These are phyloP conservation scores for Taeniopygia guttata DNA, from an alignment of 2,797 vertebrate genomes.

Conservation along the genomic window DNA sequence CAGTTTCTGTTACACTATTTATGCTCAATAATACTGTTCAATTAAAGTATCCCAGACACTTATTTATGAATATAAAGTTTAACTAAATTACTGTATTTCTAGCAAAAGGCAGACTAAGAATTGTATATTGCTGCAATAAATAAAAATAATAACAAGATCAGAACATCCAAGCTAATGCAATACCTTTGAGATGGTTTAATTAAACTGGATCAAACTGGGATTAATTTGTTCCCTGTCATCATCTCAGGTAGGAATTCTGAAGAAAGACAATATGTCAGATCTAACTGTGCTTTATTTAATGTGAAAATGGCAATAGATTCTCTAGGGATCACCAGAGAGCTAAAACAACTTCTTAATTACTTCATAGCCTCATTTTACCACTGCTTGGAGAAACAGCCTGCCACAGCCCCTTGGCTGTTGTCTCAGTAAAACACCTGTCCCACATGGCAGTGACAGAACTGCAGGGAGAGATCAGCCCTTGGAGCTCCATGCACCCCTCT, in stretches of 20 bases:
- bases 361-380: not conserved
- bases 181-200: not conserved
- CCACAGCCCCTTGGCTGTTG: not conserved
- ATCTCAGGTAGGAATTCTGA: not conserved
- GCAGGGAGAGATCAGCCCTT: not conserved
- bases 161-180: not conserved
- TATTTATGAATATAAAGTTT: not conserved
- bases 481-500: not conserved
- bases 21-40: not conserved
- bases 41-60: not conserved
- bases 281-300: not conserved
- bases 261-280: not conserved
- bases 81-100: not conserved
- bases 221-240: not conserved
- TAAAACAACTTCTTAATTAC: not conserved
- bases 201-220: not conserved
- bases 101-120: not conserved
- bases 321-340: not conserved
- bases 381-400: not conserved
- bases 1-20: not conserved
- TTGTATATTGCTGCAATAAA: not conserved
- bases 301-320: not conserved
- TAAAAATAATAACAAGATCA: not conserved
- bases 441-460: fast-evolving
- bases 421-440: not conserved